phyloP scores from a whole-genome alignment of 2,113 vertebrate species.

The Pelodiscus sinensis region DNA sequence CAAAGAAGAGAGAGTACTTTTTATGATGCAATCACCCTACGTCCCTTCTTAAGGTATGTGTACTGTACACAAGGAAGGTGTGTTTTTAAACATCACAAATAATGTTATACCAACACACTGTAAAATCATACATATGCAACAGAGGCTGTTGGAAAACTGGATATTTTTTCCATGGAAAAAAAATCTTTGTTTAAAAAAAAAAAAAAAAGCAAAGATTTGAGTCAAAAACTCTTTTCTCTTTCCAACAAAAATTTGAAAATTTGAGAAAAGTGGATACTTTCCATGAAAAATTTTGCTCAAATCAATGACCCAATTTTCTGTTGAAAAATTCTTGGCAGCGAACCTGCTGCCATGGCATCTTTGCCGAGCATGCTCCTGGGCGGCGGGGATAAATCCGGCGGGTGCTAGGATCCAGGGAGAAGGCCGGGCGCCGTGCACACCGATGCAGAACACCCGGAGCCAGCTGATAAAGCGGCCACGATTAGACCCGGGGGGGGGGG shows the following conservation, averaged over 20 bases:
- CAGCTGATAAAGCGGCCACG: no score
- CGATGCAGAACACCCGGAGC: no score
- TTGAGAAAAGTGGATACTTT: neutral
- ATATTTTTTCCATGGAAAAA: neutral
- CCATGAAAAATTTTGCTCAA: neutral
- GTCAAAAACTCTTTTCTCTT: neutral
- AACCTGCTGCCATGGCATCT: no score
- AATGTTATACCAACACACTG: neutral
- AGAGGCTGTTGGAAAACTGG: neutral
- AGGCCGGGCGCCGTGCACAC: no score
- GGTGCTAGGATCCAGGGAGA: no score
- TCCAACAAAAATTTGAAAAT: neutral
- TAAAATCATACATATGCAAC: neutral
- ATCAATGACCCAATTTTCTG: neutral
- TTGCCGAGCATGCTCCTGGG: no score
- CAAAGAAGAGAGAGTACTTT: neutral
- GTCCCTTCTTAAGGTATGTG: neutral
- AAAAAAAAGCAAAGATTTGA: neutral
- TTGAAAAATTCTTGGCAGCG: neutral
- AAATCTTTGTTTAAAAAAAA: neutral
- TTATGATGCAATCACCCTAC: accelerated
- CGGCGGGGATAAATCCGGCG: no score
- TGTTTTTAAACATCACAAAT: neutral
- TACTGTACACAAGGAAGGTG: accelerated
- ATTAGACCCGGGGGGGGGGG: no score